A percentile compares a stretch with the other conserved stretches of the same genome.
Evolutionary conservation across 2,113 vertebrate species (phyloP).

Genomic region (Psophia crepitans): DNA sequence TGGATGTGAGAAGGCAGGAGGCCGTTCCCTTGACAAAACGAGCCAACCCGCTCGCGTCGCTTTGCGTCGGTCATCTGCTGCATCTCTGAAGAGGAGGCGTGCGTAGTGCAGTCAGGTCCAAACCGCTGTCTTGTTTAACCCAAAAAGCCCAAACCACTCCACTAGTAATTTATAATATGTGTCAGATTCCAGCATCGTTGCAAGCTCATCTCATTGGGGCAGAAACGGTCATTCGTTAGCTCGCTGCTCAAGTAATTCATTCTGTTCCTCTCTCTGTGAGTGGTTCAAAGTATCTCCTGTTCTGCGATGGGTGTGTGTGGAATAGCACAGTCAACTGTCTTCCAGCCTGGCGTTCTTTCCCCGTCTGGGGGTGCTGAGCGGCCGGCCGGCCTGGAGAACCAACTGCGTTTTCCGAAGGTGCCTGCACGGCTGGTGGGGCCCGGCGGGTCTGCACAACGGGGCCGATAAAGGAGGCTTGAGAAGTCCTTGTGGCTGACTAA

Average conservation of each 20-base stretch:
- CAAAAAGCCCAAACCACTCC: background rate
- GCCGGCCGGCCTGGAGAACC: background rate
- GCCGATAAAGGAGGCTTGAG: fast-evolving
- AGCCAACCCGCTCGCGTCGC: fast-evolving
- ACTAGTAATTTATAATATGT: background rate
- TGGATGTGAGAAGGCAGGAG: background rate
- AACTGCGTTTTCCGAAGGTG: fast-evolving
- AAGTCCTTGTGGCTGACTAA: background rate
- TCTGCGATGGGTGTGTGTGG: fast-evolving
- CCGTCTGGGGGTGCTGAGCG: background rate
- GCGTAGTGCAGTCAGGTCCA: background rate
- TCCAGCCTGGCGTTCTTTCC: fast-evolving
- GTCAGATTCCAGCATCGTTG: background rate
- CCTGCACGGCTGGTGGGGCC: background rate
- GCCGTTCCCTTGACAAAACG: background rate
- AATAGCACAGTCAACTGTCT: fast-evolving
- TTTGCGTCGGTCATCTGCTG: background rate
- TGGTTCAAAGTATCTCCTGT: fast-evolving
- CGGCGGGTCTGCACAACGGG: fast-evolving
- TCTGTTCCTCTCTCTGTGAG: background rate
- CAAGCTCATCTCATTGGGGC: background rate
- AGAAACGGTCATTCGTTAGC: background rate
- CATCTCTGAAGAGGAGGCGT: fast-evolving
- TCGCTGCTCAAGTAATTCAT: background rate
- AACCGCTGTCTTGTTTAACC: background rate